phyloP scores from a whole-genome alignment of 2,797 vertebrate species.

The Arrhamphus sclerolepis region DNA sequence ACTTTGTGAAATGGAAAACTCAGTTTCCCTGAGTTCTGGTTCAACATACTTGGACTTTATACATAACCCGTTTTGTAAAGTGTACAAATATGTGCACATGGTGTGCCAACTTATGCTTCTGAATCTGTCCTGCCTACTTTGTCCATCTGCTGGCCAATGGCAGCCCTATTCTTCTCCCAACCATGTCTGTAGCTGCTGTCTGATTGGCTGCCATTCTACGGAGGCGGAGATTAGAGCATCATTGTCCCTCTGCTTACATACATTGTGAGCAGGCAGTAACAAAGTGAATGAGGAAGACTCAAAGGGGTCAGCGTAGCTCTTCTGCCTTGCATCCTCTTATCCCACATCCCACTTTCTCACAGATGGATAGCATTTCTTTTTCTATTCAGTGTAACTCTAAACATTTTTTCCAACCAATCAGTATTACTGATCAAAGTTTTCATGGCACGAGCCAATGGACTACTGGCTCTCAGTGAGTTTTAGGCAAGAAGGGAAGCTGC shows the following conservation, averaged over 20 bases:
- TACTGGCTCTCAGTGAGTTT: no score
- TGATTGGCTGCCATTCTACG: slow-evolving; percentile 70
- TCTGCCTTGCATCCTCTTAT: slow-evolving; percentile 4
- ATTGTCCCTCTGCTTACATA: slow-evolving; percentile 74
- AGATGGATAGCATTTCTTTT: slow-evolving; percentile 32
- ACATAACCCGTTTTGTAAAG: no score
- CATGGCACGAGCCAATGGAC: no score
- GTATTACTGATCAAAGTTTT: no score
- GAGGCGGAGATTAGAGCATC: slow-evolving; percentile 67
- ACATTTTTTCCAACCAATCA: no score
- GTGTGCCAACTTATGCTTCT: slow-evolving; percentile 51
- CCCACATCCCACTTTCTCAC: slow-evolving; percentile 16
- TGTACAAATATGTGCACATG: slow-evolving; percentile 70
- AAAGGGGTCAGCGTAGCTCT: slow-evolving; percentile 31
- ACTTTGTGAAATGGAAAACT: no score
- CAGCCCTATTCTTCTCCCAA: slow-evolving; percentile 14
- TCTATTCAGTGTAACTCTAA: slow-evolving; percentile 1
- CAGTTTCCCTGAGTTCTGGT: no score
- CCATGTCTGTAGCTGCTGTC: slow-evolving; percentile 53
- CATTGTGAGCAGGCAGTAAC: slow-evolving; percentile 56
- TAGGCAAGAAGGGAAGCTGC: no score
- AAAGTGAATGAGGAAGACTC: slow-evolving; percentile 66
- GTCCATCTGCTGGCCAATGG: slow-evolving; percentile 59
- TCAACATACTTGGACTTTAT: no score
- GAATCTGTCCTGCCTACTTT: slow-evolving; percentile 45